phyloP scores from a whole-genome alignment of 2,797 vertebrate genomes.

The Chiloscyllium punctatum region DNA sequence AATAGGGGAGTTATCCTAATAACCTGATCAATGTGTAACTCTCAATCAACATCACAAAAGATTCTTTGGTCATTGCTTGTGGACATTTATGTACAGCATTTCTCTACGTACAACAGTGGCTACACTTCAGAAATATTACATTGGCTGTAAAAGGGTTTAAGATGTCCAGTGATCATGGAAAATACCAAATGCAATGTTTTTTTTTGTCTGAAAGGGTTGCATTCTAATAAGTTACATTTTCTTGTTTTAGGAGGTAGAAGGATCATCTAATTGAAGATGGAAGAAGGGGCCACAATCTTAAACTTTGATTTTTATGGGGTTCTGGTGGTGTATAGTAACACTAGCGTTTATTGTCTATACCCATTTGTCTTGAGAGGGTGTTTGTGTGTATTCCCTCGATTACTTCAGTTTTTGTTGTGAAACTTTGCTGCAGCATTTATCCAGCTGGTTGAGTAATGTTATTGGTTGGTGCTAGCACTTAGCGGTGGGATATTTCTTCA shows the following conservation, averaged over 20 bases:
- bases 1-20: too few relatives aligned
- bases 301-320: neutral
- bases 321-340: neutral
- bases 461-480: too few relatives aligned
- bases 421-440: neutral
- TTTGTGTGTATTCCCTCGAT: neutral
- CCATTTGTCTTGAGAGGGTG: neutral
- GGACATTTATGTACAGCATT: too few relatives aligned
- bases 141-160: too few relatives aligned
- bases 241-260: neutral
- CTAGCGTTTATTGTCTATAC: neutral
- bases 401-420: neutral
- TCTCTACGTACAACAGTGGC: too few relatives aligned
- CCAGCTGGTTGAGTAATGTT: too few relatives aligned
- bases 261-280: neutral
- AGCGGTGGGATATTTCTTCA: too few relatives aligned
- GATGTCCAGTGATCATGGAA: neutral
- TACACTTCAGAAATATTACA: too few relatives aligned
- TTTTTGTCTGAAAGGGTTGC: too few relatives aligned
- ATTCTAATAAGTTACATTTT: neutral
- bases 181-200: neutral
- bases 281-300: neutral
- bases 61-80: too few relatives aligned
- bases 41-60: too few relatives aligned
- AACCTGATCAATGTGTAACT: too few relatives aligned